These are phyloP conservation scores for Corythoichthys intestinalis DNA, from an alignment of 2,113 vertebrate genomes.

Conservation along the genomic window DNA sequence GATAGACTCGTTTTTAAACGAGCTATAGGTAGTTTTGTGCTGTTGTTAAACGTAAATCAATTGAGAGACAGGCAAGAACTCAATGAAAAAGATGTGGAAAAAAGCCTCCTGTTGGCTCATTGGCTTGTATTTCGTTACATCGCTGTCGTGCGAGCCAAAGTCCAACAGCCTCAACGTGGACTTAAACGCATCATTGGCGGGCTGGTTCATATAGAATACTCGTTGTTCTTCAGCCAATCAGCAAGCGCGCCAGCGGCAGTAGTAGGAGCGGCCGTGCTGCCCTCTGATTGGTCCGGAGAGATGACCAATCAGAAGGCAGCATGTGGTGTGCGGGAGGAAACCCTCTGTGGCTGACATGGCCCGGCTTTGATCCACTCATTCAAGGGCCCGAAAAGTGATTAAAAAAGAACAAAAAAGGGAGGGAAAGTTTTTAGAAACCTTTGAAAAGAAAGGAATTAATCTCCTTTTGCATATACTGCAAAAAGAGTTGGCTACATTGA, in stretches of 20 bases:
- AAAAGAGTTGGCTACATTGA: not conserved
- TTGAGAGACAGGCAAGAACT: slow-evolving; percentile 7
- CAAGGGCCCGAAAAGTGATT: slow-evolving; percentile 39
- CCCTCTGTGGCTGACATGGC: slow-evolving; percentile 36
- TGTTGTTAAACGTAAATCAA: not conserved
- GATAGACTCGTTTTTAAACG: too few relatives aligned
- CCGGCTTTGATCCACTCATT: slow-evolving; percentile 29
- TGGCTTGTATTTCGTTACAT: slow-evolving; percentile 35
- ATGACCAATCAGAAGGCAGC: slow-evolving; percentile 63
- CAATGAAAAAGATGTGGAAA: not conserved
- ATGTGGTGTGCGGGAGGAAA: slow-evolving; percentile 26
- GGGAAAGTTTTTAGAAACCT: not conserved
- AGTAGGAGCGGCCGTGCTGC: slow-evolving; percentile 36
- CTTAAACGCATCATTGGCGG: slow-evolving; percentile 59
- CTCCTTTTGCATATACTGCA: not conserved
- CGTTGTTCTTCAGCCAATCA: slow-evolving; percentile 66
- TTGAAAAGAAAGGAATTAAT: too few relatives aligned
- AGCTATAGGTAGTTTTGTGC: not conserved
- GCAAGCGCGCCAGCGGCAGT: slow-evolving; percentile 55
- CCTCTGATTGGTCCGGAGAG: slow-evolving; percentile 56
- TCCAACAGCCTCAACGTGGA: slow-evolving; percentile 31
- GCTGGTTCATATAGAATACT: slow-evolving; percentile 67
- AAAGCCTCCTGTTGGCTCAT: not conserved
- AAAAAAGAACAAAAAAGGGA: not conserved
- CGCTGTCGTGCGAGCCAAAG: slow-evolving; percentile 28